phyloP scores from a whole-genome alignment of 1,140 invertebrate species.

The Neuroterus valhalla region DNA sequence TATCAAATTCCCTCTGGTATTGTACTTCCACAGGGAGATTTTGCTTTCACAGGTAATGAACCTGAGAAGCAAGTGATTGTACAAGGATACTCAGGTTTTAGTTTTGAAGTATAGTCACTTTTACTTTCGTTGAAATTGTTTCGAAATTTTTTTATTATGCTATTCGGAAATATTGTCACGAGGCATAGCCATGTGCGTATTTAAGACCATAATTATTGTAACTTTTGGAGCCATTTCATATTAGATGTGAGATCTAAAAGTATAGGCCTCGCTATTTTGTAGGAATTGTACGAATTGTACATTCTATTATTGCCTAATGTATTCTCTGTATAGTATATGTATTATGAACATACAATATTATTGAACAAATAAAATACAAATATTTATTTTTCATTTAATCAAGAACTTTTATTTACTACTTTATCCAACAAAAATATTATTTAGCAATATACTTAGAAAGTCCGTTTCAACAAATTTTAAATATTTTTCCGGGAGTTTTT shows the following conservation, averaged over 20 bases:
- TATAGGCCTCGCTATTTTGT: conserved; percentile 46
- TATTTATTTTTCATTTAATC: conserved; percentile 61
- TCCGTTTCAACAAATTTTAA: too few relatives aligned
- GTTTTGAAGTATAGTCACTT: too few relatives aligned
- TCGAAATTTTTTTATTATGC: conserved; percentile 36
- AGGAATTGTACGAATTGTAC: conserved; percentile 54
- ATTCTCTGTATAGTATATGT: conserved; percentile 55
- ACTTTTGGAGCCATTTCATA: background rate
- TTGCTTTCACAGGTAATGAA: too few relatives aligned
- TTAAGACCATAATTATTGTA: background rate
- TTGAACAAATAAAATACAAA: conserved; percentile 58
- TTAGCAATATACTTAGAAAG: too few relatives aligned
- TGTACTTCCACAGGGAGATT: too few relatives aligned
- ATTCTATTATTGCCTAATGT: conserved; percentile 50
- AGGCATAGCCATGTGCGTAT: background rate
- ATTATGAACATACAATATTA: conserved; percentile 44
- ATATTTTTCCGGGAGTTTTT: too few relatives aligned
- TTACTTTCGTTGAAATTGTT: conserved; percentile 7
- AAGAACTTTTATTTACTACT: too few relatives aligned
- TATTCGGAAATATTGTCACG: conserved; percentile 32
- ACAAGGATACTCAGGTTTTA: too few relatives aligned
- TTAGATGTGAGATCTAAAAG: background rate
- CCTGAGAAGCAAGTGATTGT: too few relatives aligned
- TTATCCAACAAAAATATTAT: too few relatives aligned
- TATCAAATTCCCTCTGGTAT: too few relatives aligned